A percentile compares a stretch with the other conserved stretches of the same genome.
These are phyloP conservation scores for Notamacropus eugenii DNA, from an alignment of 2,797 vertebrate species.

Conservation along the genomic window DNA sequence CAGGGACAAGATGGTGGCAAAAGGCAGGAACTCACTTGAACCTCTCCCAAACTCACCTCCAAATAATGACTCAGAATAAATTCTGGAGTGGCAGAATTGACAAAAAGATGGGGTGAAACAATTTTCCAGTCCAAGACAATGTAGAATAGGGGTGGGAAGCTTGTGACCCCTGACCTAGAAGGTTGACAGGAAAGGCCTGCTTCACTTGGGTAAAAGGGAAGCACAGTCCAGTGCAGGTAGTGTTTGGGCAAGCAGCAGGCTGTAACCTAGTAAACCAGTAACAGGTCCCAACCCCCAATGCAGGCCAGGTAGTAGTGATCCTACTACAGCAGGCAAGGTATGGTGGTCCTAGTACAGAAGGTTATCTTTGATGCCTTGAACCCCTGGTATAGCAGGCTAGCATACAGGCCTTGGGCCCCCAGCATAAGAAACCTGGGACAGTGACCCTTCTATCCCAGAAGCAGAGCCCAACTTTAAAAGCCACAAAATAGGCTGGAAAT, in stretches of 20 bases:
- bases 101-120: background rate
- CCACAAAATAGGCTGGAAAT: background rate
- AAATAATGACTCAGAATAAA: background rate
- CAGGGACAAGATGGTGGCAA: background rate
- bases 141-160: too few species aligned
- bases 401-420: background rate
- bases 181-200: background rate
- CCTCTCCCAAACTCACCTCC: background rate
- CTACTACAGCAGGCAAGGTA: too few species aligned
- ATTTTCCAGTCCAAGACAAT: background rate
- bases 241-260: background rate
- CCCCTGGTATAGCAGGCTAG: background rate
- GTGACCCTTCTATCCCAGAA: background rate
- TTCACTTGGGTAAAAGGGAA: background rate
- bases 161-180: too few species aligned
- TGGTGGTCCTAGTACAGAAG: background rate
- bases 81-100: background rate
- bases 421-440: background rate
- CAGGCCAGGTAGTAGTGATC: background rate
- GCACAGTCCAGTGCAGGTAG: background rate
- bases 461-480: background rate
- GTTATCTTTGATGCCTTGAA: too few species aligned
- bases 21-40: background rate
- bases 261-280: background rate
- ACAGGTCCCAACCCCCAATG: background rate